phyloP scores from a whole-genome alignment of 30 jellyfish, hydroid and myxozoan species.

The Turritopsis rubra region DNA sequence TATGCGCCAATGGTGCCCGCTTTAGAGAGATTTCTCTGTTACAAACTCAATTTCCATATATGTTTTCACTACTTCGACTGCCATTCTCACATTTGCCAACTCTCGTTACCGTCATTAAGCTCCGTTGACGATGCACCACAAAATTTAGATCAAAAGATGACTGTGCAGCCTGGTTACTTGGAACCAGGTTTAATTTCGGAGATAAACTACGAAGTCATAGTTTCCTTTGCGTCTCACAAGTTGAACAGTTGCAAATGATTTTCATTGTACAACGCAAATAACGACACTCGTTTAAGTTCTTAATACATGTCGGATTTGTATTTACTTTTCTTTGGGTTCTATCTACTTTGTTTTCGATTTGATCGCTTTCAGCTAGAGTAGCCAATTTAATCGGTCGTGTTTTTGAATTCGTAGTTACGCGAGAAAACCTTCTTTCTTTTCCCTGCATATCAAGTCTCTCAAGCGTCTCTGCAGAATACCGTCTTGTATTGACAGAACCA shows the following conservation, averaged over 20 bases:
- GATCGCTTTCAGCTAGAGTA: neutral
- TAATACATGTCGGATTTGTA: neutral
- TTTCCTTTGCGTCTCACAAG: neutral
- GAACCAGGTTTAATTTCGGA: too few relatives aligned
- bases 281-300: neutral
- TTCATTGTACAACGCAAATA: neutral
- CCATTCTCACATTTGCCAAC: too few relatives aligned
- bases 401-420: neutral
- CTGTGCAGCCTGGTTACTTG: too few relatives aligned
- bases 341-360: neutral
- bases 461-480: neutral
- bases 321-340: neutral
- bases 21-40: too few relatives aligned
- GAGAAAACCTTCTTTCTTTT: neutral
- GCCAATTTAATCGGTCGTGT: neutral
- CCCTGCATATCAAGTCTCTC: neutral
- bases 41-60: too few relatives aligned
- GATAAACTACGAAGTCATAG: too few relatives aligned
- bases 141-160: too few relatives aligned
- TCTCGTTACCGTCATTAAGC: too few relatives aligned
- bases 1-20: too few relatives aligned
- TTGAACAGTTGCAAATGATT: neutral
- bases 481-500: neutral
- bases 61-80: too few relatives aligned
- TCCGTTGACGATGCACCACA: too few relatives aligned